These are phyloP conservation scores for Antechinus stuartii DNA, from an alignment of 2,113 vertebrate species.

Conservation along the genomic window DNA sequence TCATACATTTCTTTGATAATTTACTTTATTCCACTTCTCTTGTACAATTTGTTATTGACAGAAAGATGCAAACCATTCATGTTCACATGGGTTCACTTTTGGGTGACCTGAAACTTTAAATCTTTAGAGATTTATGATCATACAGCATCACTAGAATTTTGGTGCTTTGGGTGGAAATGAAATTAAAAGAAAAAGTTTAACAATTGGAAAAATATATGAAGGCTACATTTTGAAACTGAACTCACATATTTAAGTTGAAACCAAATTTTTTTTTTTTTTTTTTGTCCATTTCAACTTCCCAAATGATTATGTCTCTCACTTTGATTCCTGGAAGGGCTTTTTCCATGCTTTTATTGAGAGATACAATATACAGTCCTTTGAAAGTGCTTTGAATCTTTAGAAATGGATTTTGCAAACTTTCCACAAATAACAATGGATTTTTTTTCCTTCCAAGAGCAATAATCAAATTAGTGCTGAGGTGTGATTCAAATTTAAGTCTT, in stretches of 20 bases:
- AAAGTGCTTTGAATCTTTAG: neutral
- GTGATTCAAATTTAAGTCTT: neutral
- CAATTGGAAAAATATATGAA: neutral
- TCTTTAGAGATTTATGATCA: neutral
- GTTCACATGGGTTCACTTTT: neutral
- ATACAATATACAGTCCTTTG: neutral
- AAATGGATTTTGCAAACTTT: neutral
- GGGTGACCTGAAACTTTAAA: neutral
- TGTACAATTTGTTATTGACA: neutral
- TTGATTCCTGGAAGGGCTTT: neutral
- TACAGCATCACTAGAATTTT: too few relatives aligned
- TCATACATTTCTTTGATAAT: neutral
- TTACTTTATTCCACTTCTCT: neutral
- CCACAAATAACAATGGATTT: neutral
- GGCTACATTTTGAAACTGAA: neutral
- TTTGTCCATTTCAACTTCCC: neutral
- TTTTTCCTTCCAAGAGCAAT: neutral
- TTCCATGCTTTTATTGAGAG: neutral
- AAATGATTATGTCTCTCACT: neutral
- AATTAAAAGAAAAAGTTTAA: neutral
- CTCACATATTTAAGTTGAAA: neutral
- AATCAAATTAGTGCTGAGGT: neutral
- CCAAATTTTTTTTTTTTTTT: neutral
- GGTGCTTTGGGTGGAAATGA: too few relatives aligned
- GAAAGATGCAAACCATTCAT: neutral